These are phyloP conservation scores for Hyphantria cunea DNA, from an alignment of 1,140 invertebrate genomes.

Conservation along the genomic window DNA sequence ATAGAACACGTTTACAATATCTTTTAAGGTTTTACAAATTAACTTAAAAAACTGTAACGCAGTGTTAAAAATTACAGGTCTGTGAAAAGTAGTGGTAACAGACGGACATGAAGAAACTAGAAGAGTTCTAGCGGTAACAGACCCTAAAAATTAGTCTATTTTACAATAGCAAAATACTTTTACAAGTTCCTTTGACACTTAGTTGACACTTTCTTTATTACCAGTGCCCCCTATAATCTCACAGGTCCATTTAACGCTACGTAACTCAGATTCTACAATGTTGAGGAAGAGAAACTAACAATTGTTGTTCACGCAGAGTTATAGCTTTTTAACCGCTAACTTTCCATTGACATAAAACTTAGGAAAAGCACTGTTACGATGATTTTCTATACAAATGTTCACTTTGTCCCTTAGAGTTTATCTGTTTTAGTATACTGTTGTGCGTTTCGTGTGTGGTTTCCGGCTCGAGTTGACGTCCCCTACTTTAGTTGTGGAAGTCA, in stretches of 20 bases:
- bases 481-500: too few relatives aligned
- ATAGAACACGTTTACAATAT: too few relatives aligned
- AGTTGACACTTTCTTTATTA: too few relatives aligned
- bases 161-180: too few relatives aligned
- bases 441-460: slow-evolving; percentile 1
- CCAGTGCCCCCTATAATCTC: neutral
- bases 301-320: neutral
- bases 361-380: slow-evolving; percentile 4
- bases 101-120: too few relatives aligned
- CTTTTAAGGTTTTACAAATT: too few relatives aligned
- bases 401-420: slow-evolving; percentile 3
- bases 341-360: slow-evolving; percentile 6
- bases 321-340: slow-evolving; percentile 1
- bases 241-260: neutral
- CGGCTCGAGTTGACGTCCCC: neutral
- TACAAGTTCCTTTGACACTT: too few relatives aligned
- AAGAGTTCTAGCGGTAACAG: too few relatives aligned
- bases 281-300: slow-evolving; percentile 5
- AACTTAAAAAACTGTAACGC: too few relatives aligned
- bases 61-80: too few relatives aligned
- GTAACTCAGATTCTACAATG: neutral
- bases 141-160: too few relatives aligned
- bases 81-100: too few relatives aligned
- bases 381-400: slow-evolving; percentile 3
- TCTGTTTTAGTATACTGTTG: neutral